These are phyloP conservation scores for Megatriorchis doriae DNA, from an alignment of 2,113 vertebrate species.

Conservation along the genomic window DNA sequence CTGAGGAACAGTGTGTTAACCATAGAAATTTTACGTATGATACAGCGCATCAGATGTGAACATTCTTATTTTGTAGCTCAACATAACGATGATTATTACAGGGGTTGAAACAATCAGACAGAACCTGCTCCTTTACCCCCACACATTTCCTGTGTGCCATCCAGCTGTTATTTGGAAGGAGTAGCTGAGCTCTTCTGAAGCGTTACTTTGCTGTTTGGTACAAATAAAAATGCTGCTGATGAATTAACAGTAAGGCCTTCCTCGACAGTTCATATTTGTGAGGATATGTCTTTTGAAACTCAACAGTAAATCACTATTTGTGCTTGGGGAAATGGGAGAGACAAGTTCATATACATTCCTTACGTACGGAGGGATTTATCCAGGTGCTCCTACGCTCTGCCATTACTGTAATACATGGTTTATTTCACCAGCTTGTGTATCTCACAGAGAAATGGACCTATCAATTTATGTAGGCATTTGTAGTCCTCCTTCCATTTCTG, in stretches of 20 bases:
- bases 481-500: slow-evolving; percentile 8
- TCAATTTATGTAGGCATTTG: slow-evolving; percentile 25
- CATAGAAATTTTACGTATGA: accelerated
- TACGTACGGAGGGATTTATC: not conserved
- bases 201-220: not conserved
- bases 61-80: not conserved
- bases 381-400: not conserved
- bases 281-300: not conserved
- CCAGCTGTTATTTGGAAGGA: not conserved
- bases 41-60: not conserved
- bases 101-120: not conserved
- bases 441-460: not conserved
- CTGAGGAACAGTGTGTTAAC: not conserved
- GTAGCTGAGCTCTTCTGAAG: not conserved
- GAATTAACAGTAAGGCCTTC: not conserved
- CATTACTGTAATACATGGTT: not conserved
- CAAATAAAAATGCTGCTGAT: not conserved
- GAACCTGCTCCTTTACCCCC: not conserved
- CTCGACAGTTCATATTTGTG: not conserved
- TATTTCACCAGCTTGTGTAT: not conserved
- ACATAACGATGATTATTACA: not conserved
- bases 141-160: not conserved
- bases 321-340: not conserved
- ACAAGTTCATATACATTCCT: not conserved
- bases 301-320: not conserved